These are phyloP conservation scores for Morinoia aosen DNA, from an alignment of 2,888 invertebrate genomes.

Conservation along the genomic window DNA sequence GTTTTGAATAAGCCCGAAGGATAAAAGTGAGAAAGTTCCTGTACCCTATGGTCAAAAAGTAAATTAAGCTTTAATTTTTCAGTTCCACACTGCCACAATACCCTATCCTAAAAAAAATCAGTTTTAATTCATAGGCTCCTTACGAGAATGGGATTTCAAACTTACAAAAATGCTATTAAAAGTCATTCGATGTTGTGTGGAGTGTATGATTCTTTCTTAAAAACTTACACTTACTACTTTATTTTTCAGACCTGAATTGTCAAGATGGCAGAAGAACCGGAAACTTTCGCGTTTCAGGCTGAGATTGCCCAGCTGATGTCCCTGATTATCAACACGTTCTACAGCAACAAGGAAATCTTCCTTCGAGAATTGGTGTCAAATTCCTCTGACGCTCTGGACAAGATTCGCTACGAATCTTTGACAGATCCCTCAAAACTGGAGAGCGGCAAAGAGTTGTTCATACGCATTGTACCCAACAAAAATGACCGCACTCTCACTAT, in stretches of 20 bases:
- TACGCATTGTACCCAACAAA: constrained; percentile 97
- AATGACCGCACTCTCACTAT: constrained; percentile 94
- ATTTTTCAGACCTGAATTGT: neutral
- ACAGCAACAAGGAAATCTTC: constrained; percentile 99
- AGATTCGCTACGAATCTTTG: constrained; percentile 93
- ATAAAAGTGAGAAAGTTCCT: too few relatives aligned
- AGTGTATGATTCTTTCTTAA: neutral
- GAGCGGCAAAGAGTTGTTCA: constrained; percentile 92
- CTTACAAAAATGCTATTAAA: neutral
- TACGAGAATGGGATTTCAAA: neutral
- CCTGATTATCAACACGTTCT: constrained; percentile 99
- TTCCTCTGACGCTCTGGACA: constrained; percentile 88
- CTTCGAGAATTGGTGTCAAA: constrained; percentile 99
- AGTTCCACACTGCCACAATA: neutral
- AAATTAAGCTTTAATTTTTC: too few relatives aligned
- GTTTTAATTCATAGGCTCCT: neutral
- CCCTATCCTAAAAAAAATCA: neutral
- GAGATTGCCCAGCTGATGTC: constrained; percentile 99
- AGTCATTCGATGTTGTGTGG: neutral
- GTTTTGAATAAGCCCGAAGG: too few relatives aligned
- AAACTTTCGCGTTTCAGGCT: constrained; percentile 99
- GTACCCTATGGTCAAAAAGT: too few relatives aligned
- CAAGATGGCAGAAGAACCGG: constrained; percentile 77
- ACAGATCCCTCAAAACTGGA: constrained; percentile 96
- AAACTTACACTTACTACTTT: neutral